Evolutionary conservation across 2,797 vertebrate species (phyloP), one percentile per base, ranked within the genome.

Genomic region (Galagoides demidoff): DNA sequence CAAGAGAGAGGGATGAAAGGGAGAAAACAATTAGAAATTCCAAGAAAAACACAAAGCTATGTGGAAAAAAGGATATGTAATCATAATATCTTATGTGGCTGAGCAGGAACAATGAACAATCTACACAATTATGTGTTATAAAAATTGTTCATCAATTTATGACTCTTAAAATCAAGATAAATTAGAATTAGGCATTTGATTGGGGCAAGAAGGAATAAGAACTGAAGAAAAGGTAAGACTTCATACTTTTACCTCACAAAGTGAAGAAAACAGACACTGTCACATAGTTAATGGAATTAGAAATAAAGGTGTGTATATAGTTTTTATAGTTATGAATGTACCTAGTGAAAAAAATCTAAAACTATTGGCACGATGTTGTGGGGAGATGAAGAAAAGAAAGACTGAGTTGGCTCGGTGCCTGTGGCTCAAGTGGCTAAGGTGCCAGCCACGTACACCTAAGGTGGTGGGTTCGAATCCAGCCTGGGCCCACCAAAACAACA

Each of bases 321-420:
- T 59, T 73, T 96, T 29, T n/a, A 25, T 61, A 59, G 37, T 66
- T 74, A 78, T 61, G 78, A 78, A 74, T 9, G 27, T 34, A 78
- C 64, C 45, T 73, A 89, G 78, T 34, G 61, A 57, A 78, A 95
- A 78, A 25, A 27, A n/a, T 71, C 49, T 83, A 91, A 87, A 95
- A 96, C 63, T 74, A 34, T 37, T 23, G 57, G 20, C 9, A 19
- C 64, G 29, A 79, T 94, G 39, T 63, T 31, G 70, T 13, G 77
- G 7, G 39, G 49, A 85, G 78, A 63, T 52, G 19, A n/a, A 81
- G 12, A 22, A 93, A 85, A 89, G 27, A 22, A 84, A 49, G 68
- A 43, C 29, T 14, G 57, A 17, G 5, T 76, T n/a, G n/a, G n/a
- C n/a, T n/a, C n/a, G n/a, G n/a, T n/a, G n/a, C n/a, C n/a, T n/a